phyloP scores from a whole-genome alignment of 1,140 invertebrate species.

The Listronotus oregonensis region DNA sequence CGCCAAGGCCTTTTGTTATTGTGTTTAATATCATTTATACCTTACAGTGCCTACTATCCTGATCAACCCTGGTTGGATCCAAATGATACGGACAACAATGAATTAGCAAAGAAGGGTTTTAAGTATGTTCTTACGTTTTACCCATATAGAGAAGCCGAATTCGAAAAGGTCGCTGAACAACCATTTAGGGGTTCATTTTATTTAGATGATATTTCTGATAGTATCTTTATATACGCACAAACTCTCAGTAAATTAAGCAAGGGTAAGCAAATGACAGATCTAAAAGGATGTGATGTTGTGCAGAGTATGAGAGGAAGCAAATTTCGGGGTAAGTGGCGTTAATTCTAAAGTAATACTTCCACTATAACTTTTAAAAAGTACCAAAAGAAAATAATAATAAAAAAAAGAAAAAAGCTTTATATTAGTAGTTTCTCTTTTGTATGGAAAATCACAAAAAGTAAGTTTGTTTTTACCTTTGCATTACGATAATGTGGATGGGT shows the following conservation, averaged over 20 bases:
- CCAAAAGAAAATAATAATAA: too few relatives aligned
- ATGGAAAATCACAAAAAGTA: too few relatives aligned
- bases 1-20: too few relatives aligned
- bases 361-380: background rate
- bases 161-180: constrained; percentile 37
- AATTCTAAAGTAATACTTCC: background rate
- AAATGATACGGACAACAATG: constrained; percentile 78
- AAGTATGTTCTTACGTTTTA: constrained; percentile 91
- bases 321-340: constrained; percentile 69
- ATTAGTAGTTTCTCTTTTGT: too few relatives aligned
- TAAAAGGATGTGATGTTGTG: constrained; percentile 71
- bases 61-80: constrained; percentile 74
- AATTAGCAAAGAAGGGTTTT: constrained; percentile 85
- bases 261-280: constrained; percentile 57
- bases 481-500: too few relatives aligned
- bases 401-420: too few relatives aligned
- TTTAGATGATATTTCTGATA: constrained; percentile 86
- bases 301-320: constrained; percentile 89
- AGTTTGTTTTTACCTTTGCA: too few relatives aligned
- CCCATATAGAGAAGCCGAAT: constrained; percentile 57
- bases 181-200: constrained; percentile 42
- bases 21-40: too few relatives aligned
- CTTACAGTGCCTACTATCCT: constrained; percentile 37
- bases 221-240: constrained; percentile 88
- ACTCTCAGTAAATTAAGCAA: constrained; percentile 73